Base-by-base conservation (phyloP, 2,888 invertebrate species). In the Euplexia lucipara region DNA sequence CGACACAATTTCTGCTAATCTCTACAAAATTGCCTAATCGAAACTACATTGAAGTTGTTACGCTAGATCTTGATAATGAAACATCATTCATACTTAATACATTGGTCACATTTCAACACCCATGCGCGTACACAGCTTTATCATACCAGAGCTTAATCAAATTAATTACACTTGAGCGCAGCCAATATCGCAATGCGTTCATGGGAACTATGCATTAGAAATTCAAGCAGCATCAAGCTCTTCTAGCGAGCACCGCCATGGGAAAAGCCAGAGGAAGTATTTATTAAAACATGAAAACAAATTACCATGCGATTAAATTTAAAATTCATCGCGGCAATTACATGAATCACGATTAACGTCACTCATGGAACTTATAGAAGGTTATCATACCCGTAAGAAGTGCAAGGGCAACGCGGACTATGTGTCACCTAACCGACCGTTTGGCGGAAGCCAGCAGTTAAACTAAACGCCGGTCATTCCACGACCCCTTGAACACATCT, bases 361-460 rank as follows among this genome's bases (percentile, higher is more conserved):
- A 56, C 45, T 58, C 58, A 52, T 58, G 60, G 48, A 52, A 60
- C 45, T 64, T 61, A 47, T 56, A 64, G 66, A 45, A 60, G 79
- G 76, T 79, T 70, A 66, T 65, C 20, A 42, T 52, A 37, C 52
- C 37, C 7, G 56, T 63, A 64, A 69, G 70, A 77, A 70, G 73
- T 82, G 75, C 77, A 81, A 80, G 72, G 70, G 45, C 76, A 68
- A 48, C 39, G 39, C 59, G 74, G 60, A 64, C 66, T 75, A 80
- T 83, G 85, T 88, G 90, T 88, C 90, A 84, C 82, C 78, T 84
- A 83, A 86, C 85, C 84, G 83, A 72, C 83, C 84, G 83, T 86
- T 88, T 87, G 85, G 83, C 94, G 94, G 94, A 95, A 94, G 93
- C 91, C 81, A 84, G 86, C 90, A 93, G 94, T 95, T 95, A 93